Evolutionary conservation across 2,113 vertebrate species (phyloP).

Genomic region (Carettochelys insculpta): DNA sequence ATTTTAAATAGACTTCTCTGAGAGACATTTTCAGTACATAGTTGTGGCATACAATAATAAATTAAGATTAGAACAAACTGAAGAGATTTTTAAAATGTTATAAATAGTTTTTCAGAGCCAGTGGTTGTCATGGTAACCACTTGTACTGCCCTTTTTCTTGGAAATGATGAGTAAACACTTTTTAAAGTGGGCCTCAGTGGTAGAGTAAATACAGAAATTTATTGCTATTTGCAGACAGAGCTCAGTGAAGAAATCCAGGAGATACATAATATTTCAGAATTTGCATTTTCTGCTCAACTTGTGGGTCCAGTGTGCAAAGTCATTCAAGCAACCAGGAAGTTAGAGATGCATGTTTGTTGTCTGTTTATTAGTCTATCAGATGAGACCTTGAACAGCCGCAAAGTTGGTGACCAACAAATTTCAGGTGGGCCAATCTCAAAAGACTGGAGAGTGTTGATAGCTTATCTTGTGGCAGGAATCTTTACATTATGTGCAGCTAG

Average conservation of each 20-base stretch:
- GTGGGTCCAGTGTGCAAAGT: slow-evolving; percentile 39
- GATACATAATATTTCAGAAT: slow-evolving; percentile 30
- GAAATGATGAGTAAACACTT: slow-evolving; percentile 60
- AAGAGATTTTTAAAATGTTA: slow-evolving; percentile 46
- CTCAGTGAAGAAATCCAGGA: slow-evolving; percentile 65
- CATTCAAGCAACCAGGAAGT: background rate
- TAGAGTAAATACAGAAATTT: slow-evolving; percentile 61
- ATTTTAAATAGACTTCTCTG: background rate
- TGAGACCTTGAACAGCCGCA: background rate
- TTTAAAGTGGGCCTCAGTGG: slow-evolving; percentile 52
- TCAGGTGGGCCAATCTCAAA: slow-evolving; percentile 30
- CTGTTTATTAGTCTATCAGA: slow-evolving; percentile 41
- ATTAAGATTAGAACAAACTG: slow-evolving; percentile 42
- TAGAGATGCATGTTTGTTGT: slow-evolving; percentile 10
- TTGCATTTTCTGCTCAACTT: slow-evolving; percentile 59
- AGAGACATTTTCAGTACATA: background rate
- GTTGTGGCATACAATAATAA: background rate
- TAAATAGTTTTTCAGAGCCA: slow-evolving; percentile 50
- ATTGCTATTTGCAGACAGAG: slow-evolving; percentile 60
- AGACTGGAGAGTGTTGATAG: background rate
- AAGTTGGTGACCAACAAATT: slow-evolving; percentile 32
- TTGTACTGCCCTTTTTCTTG: slow-evolving; percentile 38
- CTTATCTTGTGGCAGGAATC: background rate
- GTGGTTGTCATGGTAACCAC: slow-evolving; percentile 35
- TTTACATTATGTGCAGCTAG: background rate